phyloP scores from a whole-genome alignment of 2,797 vertebrate genomes.

The Jordanella pulchra region DNA sequence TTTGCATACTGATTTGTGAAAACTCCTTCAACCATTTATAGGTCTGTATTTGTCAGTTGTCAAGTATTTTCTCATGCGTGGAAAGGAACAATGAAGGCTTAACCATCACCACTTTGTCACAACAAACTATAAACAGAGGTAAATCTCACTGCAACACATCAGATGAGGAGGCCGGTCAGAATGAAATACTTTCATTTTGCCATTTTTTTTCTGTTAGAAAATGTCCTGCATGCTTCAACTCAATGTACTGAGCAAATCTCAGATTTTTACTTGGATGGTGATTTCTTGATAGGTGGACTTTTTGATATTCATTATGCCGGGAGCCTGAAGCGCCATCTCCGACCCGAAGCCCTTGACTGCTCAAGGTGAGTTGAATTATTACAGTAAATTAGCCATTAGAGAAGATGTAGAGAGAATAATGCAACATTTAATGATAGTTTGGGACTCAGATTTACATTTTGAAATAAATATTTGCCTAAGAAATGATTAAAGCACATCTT shows the following conservation, averaged over 20 bases:
- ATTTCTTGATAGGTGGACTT: constrained; percentile 76
- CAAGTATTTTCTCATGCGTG: constrained; percentile 27
- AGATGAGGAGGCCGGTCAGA: constrained; percentile 6
- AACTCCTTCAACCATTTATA: constrained; percentile 27
- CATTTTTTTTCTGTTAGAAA: constrained; percentile 44
- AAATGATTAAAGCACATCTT: too few relatives aligned
- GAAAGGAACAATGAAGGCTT: constrained; percentile 32
- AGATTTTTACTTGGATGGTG: constrained; percentile 70
- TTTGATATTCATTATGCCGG: constrained; percentile 67
- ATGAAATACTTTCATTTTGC: constrained; percentile 46
- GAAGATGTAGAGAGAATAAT: neutral
- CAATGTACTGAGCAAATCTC: constrained; percentile 26
- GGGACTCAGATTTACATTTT: neutral
- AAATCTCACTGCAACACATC: neutral
- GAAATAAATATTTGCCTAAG: too few relatives aligned
- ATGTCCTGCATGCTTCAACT: constrained; percentile 10
- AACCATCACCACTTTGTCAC: neutral
- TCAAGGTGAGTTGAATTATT: constrained; percentile 59
- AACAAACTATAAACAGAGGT: constrained; percentile 15
- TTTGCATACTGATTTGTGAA: constrained; percentile 56
- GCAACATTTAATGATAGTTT: neutral
- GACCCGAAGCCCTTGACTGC: constrained; percentile 63
- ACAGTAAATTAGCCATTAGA: neutral
- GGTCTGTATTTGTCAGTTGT: constrained; percentile 10
- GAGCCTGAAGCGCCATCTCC: neutral